A percentile compares a stretch with the other conserved stretches of the same genome.
phyloP scores from a whole-genome alignment of 2,888 invertebrate genomes.

The Cheilosia variabilis region DNA sequence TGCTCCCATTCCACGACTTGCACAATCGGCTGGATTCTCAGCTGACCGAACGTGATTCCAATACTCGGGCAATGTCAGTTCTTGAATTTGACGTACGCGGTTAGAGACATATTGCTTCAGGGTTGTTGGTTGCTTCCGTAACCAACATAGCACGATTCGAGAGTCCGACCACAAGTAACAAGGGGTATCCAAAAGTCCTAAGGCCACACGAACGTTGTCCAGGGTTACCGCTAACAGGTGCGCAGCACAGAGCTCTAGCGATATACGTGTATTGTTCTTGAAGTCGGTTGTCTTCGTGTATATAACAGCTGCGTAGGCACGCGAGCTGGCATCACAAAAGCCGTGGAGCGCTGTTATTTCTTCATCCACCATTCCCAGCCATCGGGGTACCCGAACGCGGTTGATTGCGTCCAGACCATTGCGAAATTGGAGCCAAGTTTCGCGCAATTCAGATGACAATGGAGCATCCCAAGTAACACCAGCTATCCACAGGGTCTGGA shows the following conservation, averaged over 20 bases:
- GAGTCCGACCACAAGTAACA: slow-evolving; percentile 41
- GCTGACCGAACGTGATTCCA: slow-evolving; percentile 20
- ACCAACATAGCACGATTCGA: slow-evolving; percentile 33
- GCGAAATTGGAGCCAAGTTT: slow-evolving; percentile 34
- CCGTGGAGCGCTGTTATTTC: slow-evolving; percentile 25
- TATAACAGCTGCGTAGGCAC: background rate
- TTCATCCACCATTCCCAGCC: slow-evolving; percentile 24
- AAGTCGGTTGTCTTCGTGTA: background rate
- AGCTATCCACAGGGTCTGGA: slow-evolving; percentile 38
- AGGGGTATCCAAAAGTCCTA: slow-evolving; percentile 8
- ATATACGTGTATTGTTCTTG: slow-evolving; percentile 11
- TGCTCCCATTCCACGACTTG: slow-evolving; percentile 1
- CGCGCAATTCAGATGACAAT: background rate
- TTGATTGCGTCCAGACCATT: slow-evolving; percentile 8
- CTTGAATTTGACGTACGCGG: slow-evolving; percentile 25
- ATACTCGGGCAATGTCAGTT: background rate
- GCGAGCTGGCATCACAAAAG: slow-evolving; percentile 40
- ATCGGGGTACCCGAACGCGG: slow-evolving; percentile 26
- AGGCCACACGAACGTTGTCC: slow-evolving; percentile 6
- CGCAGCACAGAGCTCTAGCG: slow-evolving; percentile 38
- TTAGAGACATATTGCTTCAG: slow-evolving; percentile 35
- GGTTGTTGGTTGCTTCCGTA: slow-evolving; percentile 25
- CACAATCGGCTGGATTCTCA: slow-evolving; percentile 12
- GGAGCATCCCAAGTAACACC: slow-evolving; percentile 39
- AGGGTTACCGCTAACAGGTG: slow-evolving; percentile 23